A percentile compares a stretch with the other conserved stretches of the same genome.
These are phyloP conservation scores for Ephestia elutella DNA, from an alignment of 1,140 invertebrate species.

Conservation along the genomic window DNA sequence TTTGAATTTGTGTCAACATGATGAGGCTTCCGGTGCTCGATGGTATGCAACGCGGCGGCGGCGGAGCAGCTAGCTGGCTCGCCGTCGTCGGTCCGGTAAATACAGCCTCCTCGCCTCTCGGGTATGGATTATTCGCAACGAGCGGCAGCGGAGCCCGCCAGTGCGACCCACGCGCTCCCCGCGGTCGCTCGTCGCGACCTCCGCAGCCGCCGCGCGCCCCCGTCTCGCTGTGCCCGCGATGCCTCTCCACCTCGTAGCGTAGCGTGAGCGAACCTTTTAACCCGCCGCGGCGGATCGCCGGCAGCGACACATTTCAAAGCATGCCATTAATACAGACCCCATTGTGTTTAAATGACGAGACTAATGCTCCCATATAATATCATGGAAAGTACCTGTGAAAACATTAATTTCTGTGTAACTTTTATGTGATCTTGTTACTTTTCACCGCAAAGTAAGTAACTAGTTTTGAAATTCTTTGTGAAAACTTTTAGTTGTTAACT, in stretches of 20 bases:
- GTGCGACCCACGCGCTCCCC: slow-evolving; percentile 62
- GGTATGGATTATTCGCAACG: slow-evolving; percentile 66
- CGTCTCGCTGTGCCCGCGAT: slow-evolving; percentile 16
- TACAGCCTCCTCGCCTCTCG: slow-evolving; percentile 61
- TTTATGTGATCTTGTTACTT: slow-evolving; percentile 26
- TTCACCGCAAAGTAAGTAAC: slow-evolving; percentile 28
- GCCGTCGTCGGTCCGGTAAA: slow-evolving; percentile 63
- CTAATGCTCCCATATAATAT: slow-evolving; percentile 48
- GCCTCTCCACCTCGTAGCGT: slow-evolving; percentile 21
- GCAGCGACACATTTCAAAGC: slow-evolving; percentile 41
- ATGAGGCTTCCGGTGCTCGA: slow-evolving; percentile 24
- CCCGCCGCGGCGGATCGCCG: slow-evolving; percentile 34
- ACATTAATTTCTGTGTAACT: slow-evolving; percentile 40
- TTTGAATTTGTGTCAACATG: slow-evolving; percentile 67
- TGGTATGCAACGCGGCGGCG: slow-evolving; percentile 31
- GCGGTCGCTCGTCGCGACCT: slow-evolving; percentile 47
- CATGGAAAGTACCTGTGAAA: slow-evolving; percentile 50
- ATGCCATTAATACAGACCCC: slow-evolving; percentile 44
- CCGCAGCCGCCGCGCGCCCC: background rate
- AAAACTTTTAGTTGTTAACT: slow-evolving; percentile 8
- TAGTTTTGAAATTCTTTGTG: slow-evolving; percentile 9
- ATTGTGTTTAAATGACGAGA: slow-evolving; percentile 49
- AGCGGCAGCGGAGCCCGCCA: slow-evolving; percentile 46
- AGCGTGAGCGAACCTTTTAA: slow-evolving; percentile 36
- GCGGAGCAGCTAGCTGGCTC: slow-evolving; percentile 44